Base-by-base conservation (phyloP, 1,140 invertebrate genomes). In the Hermatobates lingyangjiaoensis region DNA sequence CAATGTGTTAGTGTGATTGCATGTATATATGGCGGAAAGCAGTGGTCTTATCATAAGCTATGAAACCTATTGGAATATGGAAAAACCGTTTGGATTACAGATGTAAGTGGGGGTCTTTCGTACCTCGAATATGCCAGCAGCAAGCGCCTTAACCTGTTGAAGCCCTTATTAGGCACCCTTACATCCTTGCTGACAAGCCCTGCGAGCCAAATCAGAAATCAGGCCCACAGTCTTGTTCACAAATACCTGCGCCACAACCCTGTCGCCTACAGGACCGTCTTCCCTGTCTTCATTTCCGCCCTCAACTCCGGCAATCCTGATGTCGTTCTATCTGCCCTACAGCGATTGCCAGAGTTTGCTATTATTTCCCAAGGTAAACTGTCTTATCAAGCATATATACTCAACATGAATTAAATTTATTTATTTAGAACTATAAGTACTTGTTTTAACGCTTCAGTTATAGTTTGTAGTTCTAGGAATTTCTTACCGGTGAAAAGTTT, bases 331-430 rank as follows among this genome's bases (percentile, higher is more conserved):
- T 79, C 80, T 5, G 80, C 84, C 39, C 67, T 94, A 14, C 87
- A 89, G 51, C 79, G 80, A 64, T 67, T 94, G 28, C 79, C 86
- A 0, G 88, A 93, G 58, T 77, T 91, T 48, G 70, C 82, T 47
- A 68, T 87, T 24, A 77, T 85, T 45, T 75, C 83, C 67, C 85
- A 89, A 73, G 76, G 76, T 80, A 67, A 27, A 21, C n/a, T 2
- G 14, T 46, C 2, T 49, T 34, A 39, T 27, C 1, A 52, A 52
- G n/a, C 28, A 34, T 27, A 52, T 53, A 24, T 34, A 50, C 30
- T 53, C 47, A n/a, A 44, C 7, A 7, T 5, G 7, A 12, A 12
- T 12, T 44, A 12, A 44, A 12, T 12, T 7, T 44, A 23, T 44
- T 23, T 12, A 44, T 23, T 44, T 7, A 14, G 21, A 7, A 5